phyloP scores from a whole-genome alignment of 1,140 invertebrate species.

The Hydropsyche tenuis region DNA sequence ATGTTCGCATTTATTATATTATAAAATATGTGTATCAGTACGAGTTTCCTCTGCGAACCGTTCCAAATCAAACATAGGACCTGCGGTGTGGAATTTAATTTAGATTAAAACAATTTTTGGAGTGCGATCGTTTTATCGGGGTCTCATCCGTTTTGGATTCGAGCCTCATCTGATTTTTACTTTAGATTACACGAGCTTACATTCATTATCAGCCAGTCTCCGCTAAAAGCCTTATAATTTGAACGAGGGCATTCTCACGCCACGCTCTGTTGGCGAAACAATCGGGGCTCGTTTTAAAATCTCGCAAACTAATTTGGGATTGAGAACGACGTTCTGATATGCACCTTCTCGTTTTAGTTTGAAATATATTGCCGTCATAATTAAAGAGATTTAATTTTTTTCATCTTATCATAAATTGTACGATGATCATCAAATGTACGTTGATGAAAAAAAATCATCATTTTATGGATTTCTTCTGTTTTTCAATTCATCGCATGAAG shows the following conservation, averaged over 20 bases:
- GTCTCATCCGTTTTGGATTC: not conserved
- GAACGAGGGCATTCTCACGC: conserved; percentile 35
- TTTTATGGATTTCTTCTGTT: too few species aligned
- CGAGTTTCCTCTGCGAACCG: not conserved
- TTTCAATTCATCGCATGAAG: too few species aligned
- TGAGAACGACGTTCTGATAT: not conserved
- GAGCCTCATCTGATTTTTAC: conserved; percentile 24
- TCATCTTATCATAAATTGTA: too few species aligned
- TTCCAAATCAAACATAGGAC: not conserved
- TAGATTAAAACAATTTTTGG: not conserved
- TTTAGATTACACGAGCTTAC: conserved; percentile 22
- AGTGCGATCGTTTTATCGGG: not conserved
- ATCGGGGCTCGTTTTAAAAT: conserved; percentile 23
- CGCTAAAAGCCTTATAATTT: conserved; percentile 38
- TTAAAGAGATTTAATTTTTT: too few species aligned
- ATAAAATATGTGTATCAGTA: not conserved
- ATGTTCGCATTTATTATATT: too few species aligned
- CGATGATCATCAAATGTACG: too few species aligned
- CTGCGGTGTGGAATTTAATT: not conserved
- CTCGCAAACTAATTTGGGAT: conserved; percentile 29
- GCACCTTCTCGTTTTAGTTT: too few species aligned
- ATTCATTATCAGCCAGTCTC: conserved; percentile 9
- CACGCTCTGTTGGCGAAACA: conserved; percentile 18
- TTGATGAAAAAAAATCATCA: too few species aligned
- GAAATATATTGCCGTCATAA: too few species aligned